These are phyloP conservation scores for Eupithecia subumbrata DNA, from an alignment of 2,888 invertebrate species.

Conservation along the genomic window DNA sequence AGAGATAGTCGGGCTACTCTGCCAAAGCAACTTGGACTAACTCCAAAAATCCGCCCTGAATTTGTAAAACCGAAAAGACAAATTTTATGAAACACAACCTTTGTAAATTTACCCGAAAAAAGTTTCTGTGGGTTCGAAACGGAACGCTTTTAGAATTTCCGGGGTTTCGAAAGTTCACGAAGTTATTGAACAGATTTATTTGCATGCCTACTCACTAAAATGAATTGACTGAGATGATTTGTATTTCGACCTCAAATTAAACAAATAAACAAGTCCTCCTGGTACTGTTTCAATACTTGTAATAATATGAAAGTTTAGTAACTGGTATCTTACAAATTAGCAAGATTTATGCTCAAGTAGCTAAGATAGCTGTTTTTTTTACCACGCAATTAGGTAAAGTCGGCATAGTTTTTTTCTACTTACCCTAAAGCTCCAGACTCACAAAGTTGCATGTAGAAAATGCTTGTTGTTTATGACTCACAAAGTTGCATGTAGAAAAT, in stretches of 20 bases:
- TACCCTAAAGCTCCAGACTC: too few relatives aligned
- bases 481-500: too few relatives aligned
- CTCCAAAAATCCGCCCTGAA: slow-evolving; percentile 25
- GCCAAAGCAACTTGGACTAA: slow-evolving; percentile 33
- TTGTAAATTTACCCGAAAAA: slow-evolving; percentile 8
- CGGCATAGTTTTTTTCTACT: not conserved
- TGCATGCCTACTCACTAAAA: not conserved
- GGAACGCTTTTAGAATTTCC: slow-evolving; percentile 14
- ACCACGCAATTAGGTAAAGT: slow-evolving; percentile 22
- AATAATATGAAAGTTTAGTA: not conserved
- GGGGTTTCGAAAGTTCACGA: slow-evolving; percentile 8
- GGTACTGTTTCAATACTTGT: not conserved
- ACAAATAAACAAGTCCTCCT: not conserved
- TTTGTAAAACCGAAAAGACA: slow-evolving; percentile 22
- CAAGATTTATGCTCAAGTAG: slow-evolving; percentile 17
- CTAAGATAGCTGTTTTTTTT: slow-evolving; percentile 16
- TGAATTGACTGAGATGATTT: slow-evolving; percentile 1
- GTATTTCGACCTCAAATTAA: not conserved
- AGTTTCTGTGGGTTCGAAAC: slow-evolving; percentile 1
- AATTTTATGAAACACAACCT: slow-evolving; percentile 10
- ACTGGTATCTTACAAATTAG: slow-evolving; percentile 18
- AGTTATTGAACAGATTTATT: slow-evolving; percentile 17
- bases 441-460: too few relatives aligned
- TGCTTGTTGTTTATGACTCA: too few relatives aligned
- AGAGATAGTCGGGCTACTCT: slow-evolving; percentile 28